A percentile compares a stretch with the other conserved stretches of the same genome.
phyloP scores from a whole-genome alignment of 2,113 vertebrate genomes.

The Panthera leo region DNA sequence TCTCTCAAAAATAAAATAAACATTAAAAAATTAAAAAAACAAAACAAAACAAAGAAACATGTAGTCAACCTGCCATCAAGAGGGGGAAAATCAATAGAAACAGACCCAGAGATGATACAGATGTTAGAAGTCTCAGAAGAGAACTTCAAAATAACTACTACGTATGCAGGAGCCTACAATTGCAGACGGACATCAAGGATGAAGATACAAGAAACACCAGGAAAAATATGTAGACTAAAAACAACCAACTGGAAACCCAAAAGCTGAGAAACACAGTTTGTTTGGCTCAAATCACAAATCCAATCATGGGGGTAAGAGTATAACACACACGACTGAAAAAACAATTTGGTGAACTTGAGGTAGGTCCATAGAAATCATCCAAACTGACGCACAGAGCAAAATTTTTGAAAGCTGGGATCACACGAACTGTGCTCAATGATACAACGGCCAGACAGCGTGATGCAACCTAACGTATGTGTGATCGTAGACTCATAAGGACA shows the following conservation, averaged over 20 bases:
- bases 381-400: not conserved
- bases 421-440: not conserved
- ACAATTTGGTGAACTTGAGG: not conserved
- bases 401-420: not conserved
- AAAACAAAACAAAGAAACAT: not conserved
- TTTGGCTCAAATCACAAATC: not conserved
- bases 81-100: not conserved
- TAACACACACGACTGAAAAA: not conserved
- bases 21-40: not conserved
- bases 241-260: not conserved
- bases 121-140: not conserved
- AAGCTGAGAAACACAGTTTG: not conserved
- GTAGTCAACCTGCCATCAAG: not conserved
- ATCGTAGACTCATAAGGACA: not conserved
- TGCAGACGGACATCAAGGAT: rapidly evolving
- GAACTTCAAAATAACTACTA: no score
- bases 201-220: not conserved
- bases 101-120: not conserved
- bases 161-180: no score
- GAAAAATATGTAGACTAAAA: not conserved
- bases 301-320: not conserved
- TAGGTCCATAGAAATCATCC: not conserved
- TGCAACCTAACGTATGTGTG: not conserved
- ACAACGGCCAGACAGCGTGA: not conserved
- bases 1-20: no score